phyloP scores from a whole-genome alignment of 2,797 vertebrate genomes.

The Cynodonichthys magdalenae region DNA sequence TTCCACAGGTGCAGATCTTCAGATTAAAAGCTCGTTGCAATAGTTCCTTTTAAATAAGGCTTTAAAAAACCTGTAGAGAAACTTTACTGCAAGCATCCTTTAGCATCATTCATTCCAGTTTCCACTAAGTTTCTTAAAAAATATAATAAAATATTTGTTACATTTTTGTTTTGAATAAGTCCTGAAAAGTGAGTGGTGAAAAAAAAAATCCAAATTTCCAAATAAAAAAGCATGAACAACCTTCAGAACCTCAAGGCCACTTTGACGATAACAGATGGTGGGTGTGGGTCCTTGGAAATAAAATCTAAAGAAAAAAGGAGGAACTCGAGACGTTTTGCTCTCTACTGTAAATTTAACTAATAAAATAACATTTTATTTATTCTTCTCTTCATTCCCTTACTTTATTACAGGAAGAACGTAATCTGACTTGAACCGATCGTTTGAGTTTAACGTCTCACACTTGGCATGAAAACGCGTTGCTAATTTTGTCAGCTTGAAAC shows the following conservation, averaged over 20 bases:
- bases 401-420: conserved; percentile 1
- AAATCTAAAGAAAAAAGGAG: not conserved
- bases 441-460: not conserved
- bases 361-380: no score
- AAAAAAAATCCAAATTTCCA: no score
- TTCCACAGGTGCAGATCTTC: conserved; percentile 45
- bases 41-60: conserved; percentile 26
- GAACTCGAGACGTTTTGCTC: not conserved
- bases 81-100: no score
- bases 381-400: not conserved
- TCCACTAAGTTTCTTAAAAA: no score
- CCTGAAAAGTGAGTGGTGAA: not conserved
- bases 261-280: not conserved
- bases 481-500: conserved; percentile 15
- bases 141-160: no score
- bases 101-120: no score
- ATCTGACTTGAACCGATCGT: conserved; percentile 5
- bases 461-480: conserved; percentile 5
- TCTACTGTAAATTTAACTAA: no score
- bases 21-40: conserved; percentile 4
- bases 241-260: not conserved
- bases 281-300: not conserved
- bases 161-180: not conserved
- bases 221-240: not conserved
- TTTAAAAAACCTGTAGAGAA: no score